Base-by-base conservation (phyloP, 2,888 invertebrate species). In the Scaptomyza flava region DNA sequence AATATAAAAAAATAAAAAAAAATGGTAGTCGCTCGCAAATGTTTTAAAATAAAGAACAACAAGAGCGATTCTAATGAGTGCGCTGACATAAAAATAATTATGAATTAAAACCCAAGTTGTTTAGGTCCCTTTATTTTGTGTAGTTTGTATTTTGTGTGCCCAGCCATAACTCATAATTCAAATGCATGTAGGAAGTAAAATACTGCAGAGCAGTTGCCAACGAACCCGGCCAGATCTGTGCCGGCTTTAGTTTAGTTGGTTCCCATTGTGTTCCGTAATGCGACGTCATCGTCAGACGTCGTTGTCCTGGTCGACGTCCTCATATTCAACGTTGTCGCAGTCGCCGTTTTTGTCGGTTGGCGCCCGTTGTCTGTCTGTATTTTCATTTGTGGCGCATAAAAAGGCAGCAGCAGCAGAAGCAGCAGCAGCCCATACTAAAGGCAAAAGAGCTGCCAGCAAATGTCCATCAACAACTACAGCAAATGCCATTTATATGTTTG, bases 361-460 rank as follows among this genome's bases (percentile, higher is more conserved):
- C 89, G 89, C 89, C 88, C 77, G 77, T 77, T 79, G 82, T 86
- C 88, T 88, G 87, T 82, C 88, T 88, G 87, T 82, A 88, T 79
- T 84, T 84, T 85, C 82, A 84, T 84, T 84, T 84, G 84, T 87
- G 80, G 87, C 79, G 79, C 84, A 79, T 75, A 86, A 76, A 81
- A 75, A 87, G 72, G 70, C 75, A 77, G 77, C 76, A 64, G 64
- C n/a, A 38, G 38, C 14, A 36, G n/a, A 1, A n/a, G 36, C 36
- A 36, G 36, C n/a, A 14, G 38, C 41, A 41, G 41, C 17, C 67
- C 65, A 53, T 71, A 68, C 71, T 72, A 45, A 76, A 77, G 76
- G 74, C 68, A 80, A 68, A 73, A 84, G 80, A 84, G 81, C 76
- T 87, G 84, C 85, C 87, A 84, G 82, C 85, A 87, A 86, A 86